Percentiles rank a stretch among this genome's conserved stretches.
Evolutionary conservation across 1,140 invertebrate species (phyloP).

Genomic region (Dysdera silvatica): DNA sequence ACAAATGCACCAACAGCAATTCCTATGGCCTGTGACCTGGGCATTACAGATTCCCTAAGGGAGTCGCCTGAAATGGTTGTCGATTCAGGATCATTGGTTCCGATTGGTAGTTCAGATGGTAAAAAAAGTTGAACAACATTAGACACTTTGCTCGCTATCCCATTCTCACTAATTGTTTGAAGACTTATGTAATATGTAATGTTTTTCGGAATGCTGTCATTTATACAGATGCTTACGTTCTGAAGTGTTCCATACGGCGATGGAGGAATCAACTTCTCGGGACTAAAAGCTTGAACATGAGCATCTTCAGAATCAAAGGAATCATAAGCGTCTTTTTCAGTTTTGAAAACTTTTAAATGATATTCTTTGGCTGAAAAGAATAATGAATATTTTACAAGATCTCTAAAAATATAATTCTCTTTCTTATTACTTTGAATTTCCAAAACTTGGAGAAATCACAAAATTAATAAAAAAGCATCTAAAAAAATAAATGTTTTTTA

Average conservation of each 20-base stretch:
- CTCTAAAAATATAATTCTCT: too few relatives aligned
- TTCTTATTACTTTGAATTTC: too few relatives aligned
- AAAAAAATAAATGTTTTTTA: too few relatives aligned
- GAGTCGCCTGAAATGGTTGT: not conserved
- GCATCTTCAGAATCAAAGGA: too few relatives aligned
- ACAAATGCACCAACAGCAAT: conserved; percentile 5
- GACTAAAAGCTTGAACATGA: too few relatives aligned
- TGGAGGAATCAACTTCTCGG: too few relatives aligned
- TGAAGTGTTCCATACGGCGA: too few relatives aligned
- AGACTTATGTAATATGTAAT: not conserved
- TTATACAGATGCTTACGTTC: too few relatives aligned
- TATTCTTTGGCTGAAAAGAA: conserved; percentile 6
- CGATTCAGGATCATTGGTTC: not conserved
- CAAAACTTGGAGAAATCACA: too few relatives aligned
- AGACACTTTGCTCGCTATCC: not conserved
- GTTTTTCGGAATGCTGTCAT: not conserved
- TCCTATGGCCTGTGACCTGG: not conserved
- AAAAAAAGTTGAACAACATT: not conserved
- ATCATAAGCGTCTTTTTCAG: not conserved
- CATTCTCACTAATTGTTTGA: not conserved
- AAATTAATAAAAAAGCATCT: too few relatives aligned
- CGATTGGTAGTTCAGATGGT: not conserved
- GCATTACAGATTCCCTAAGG: not conserved
- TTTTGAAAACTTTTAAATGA: not conserved
- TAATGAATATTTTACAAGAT: too few relatives aligned